Evolutionary conservation across 1,140 invertebrate genomes (phyloP), one percentile per base, ranked within the genome.

Genomic region (Drosophila willistoni): DNA sequence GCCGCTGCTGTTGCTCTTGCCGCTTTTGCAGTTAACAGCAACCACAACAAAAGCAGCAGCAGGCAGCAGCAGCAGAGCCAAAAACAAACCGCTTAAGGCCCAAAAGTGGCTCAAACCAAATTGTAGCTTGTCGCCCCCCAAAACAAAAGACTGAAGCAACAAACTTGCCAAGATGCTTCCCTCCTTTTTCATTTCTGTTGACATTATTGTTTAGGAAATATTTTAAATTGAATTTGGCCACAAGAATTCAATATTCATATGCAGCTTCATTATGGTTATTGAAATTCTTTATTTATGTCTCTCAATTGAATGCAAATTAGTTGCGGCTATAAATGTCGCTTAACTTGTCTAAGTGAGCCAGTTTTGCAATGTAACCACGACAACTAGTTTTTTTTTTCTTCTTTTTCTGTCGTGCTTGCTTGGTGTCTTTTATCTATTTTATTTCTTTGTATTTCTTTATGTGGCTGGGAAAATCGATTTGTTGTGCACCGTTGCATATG

Each of bases 91-190:
- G 14, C 44, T 44, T 44, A 47, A 47, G 14, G 66, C 59, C 34
- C 61, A n/a, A 66, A 79, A 79, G 80, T 79, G 66, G 63, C 68
- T 84, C 60, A 66, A 54, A 76, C 68, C 51, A 76, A 51, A 56
- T 29, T 36, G 61, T 65, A 62, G 68, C 75, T 72, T 76, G 73
- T 67, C 74, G 56, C 41, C 47, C 57, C 29, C 6, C 29, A 29
- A 36, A 71, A 73, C 76, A 76, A 80, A 86, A 86, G 64, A 65
- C 44, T 51, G 17, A 51, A 22, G 44, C 44, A 51, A 51, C 44
- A 51, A 51, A 51, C 44, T 51, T 9, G 44, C 10, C 44, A 25
- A 42, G 67, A 17, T 64, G 51, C 10, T 54, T 60, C 29, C 29
- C 29, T 33, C 33, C 1, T 36, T 51, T 65, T 51, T 10, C 0